Percentiles rank a stretch among this genome's conserved stretches.
Evolutionary conservation across 2,797 vertebrate species (phyloP).

Genomic region (Sciaenops ocellatus): DNA sequence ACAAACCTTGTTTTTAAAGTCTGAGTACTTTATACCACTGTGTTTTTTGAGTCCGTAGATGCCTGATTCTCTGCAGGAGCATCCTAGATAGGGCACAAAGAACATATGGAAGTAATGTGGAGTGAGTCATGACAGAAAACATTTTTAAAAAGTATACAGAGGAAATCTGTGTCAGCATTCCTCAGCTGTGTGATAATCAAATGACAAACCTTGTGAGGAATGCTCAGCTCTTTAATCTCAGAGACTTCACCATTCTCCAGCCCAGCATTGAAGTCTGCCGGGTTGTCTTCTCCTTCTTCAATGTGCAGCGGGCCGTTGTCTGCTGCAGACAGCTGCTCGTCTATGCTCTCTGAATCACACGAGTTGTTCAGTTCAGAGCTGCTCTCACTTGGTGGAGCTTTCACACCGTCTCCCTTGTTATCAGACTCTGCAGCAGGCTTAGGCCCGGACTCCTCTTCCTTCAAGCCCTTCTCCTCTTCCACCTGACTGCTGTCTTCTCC

Average conservation of each 20-base stretch:
- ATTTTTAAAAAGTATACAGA: not conserved
- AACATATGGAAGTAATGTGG: not conserved
- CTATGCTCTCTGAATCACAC: slow-evolving; percentile 75
- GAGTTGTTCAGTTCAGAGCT: slow-evolving; percentile 74
- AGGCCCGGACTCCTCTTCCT: slow-evolving; percentile 34
- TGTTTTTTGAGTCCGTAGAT: slow-evolving; percentile 69
- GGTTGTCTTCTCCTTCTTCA: slow-evolving; percentile 56
- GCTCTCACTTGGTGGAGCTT: slow-evolving; percentile 65
- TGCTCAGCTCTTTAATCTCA: slow-evolving; percentile 35
- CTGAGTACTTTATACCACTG: slow-evolving; percentile 63
- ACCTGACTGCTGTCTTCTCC: slow-evolving; percentile 40
- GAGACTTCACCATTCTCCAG: slow-evolving; percentile 69
- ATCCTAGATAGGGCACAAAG: slow-evolving; percentile 58
- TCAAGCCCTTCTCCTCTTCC: slow-evolving; percentile 40
- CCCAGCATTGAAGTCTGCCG: not conserved
- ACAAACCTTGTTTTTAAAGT: slow-evolving; percentile 50
- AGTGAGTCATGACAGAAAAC: not conserved
- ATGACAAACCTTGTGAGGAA: slow-evolving; percentile 71
- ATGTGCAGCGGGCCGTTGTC: slow-evolving; percentile 67
- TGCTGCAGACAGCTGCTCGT: slow-evolving; percentile 67
- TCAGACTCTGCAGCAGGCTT: slow-evolving; percentile 43
- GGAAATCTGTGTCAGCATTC: not conserved
- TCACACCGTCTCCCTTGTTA: slow-evolving; percentile 54
- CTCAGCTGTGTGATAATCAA: not conserved
- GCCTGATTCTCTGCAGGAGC: slow-evolving; percentile 43